Conservation (phyloP, 2,888 invertebrate genomes). For the Subacronicta megacephala region DNA sequence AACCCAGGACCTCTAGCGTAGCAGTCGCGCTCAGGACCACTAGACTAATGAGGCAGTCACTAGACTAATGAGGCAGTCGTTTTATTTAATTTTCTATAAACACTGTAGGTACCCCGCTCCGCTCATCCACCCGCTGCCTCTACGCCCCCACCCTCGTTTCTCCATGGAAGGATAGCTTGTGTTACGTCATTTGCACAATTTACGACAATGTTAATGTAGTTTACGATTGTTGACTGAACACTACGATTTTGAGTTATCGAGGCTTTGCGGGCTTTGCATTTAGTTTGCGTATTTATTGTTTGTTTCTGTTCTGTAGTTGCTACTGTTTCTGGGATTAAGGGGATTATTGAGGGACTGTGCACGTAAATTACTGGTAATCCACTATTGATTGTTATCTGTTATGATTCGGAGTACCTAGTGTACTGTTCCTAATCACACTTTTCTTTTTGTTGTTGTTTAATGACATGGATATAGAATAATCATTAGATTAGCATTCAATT, state of each 20-base stretch:
- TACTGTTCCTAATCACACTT: constrained; percentile 25
- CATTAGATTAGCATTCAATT: no score
- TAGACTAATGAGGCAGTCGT: no score
- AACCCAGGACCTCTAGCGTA: no score
- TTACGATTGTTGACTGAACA: constrained; percentile 58
- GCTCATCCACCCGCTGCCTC: constrained; percentile 19
- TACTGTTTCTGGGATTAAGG: constrained; percentile 34
- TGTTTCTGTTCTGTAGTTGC: constrained; percentile 12
- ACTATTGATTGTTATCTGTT: constrained; percentile 16
- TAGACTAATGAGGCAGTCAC: no score
- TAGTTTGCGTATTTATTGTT: constrained; percentile 41
- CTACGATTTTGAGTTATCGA: constrained; percentile 52
- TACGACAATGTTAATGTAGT: constrained; percentile 64
- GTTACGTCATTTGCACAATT: constrained; percentile 63
- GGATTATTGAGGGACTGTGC: constrained; percentile 10
- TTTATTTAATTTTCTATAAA: no score
- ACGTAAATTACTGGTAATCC: constrained; percentile 31
- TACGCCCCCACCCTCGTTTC: constrained; percentile 33
- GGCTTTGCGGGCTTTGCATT: constrained; percentile 37
- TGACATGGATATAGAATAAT: no score
- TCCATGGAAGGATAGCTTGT: constrained; percentile 52
- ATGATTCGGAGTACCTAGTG: neutral
- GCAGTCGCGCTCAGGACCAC: no score
- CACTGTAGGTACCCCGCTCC: constrained; percentile 6
- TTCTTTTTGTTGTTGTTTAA: constrained; percentile 1